phyloP scores from a whole-genome alignment of 1,140 invertebrate species.

The Drosophila rufa region DNA sequence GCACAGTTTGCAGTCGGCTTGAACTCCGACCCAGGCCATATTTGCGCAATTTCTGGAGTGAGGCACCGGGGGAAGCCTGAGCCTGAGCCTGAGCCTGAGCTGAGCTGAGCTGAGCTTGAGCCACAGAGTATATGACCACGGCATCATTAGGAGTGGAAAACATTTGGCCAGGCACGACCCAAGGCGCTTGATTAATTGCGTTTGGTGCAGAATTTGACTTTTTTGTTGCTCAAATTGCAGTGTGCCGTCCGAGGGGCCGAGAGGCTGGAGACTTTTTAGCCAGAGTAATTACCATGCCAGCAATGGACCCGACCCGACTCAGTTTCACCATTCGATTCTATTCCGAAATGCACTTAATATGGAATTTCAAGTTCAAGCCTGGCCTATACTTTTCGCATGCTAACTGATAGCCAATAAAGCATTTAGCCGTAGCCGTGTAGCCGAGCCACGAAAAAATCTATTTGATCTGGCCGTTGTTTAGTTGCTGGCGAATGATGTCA shows the following conservation, averaged over 20 bases:
- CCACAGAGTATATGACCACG: constrained; percentile 44
- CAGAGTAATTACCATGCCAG: constrained; percentile 76
- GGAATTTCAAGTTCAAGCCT: constrained; percentile 76
- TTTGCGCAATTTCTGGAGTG: constrained; percentile 62
- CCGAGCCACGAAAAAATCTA: constrained; percentile 42
- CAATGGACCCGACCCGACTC: constrained; percentile 29
- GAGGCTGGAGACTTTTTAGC: constrained; percentile 17
- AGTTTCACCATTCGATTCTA: constrained; percentile 53
- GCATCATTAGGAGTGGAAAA: constrained; percentile 79
- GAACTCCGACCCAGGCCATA: constrained; percentile 75
- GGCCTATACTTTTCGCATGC: constrained; percentile 23
- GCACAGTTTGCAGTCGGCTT: constrained; percentile 67
- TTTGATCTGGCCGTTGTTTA: constrained; percentile 55
- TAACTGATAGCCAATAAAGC: constrained; percentile 44
- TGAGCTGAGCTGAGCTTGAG: not conserved
- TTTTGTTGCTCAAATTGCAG: constrained; percentile 77
- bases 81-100: not conserved
- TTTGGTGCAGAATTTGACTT: constrained; percentile 78
- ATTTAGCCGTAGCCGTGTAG: constrained; percentile 37
- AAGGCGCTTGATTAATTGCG: constrained; percentile 75
- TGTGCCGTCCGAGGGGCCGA: constrained; percentile 29
- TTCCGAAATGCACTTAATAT: constrained; percentile 81
- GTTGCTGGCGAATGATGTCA: constrained; percentile 44
- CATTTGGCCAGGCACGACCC: constrained; percentile 81
- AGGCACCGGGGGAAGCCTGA: not conserved